Evolutionary conservation across 2,888 invertebrate genomes (phyloP).

Genomic region (Drosophila birchii): DNA sequence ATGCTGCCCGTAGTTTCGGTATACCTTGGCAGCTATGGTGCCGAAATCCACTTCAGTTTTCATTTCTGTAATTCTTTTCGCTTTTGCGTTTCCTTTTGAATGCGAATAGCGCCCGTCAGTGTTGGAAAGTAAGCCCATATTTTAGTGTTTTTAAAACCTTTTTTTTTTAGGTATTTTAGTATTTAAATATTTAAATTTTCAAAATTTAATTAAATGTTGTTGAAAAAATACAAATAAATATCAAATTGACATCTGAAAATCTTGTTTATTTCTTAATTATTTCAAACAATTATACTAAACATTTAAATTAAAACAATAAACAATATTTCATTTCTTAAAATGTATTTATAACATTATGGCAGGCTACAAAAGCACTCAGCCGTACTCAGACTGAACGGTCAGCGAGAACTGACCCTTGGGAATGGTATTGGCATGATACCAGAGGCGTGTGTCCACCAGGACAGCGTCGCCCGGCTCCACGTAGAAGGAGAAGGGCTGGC

Average conservation of each 20-base stretch:
- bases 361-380: slow-evolving; percentile 85
- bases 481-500: slow-evolving; percentile 90
- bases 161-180: too few relatives aligned
- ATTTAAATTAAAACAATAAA: not conserved
- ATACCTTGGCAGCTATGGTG: slow-evolving; percentile 43
- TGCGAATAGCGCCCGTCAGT: slow-evolving; percentile 6
- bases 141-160: too few relatives aligned
- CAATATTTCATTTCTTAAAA: not conserved
- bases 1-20: slow-evolving; percentile 50
- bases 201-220: not conserved
- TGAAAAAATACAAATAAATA: not conserved
- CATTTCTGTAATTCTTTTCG: slow-evolving; percentile 7
- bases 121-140: not conserved
- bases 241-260: too few relatives aligned
- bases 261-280: not conserved
- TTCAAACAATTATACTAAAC: too few relatives aligned
- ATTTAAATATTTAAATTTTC: not conserved
- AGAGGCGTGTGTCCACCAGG: slow-evolving; percentile 94
- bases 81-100: slow-evolving; percentile 15
- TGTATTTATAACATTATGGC: not conserved
- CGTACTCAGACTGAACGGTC: slow-evolving; percentile 96
- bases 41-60: slow-evolving; percentile 17
- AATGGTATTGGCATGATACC: slow-evolving; percentile 95
- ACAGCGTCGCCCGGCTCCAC: slow-evolving; percentile 95
- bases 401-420: slow-evolving; percentile 92